Percentiles rank a stretch among this genome's conserved stretches.
Evolutionary conservation across 1,140 invertebrate genomes (phyloP).

Genomic region (Drosophila erecta): DNA sequence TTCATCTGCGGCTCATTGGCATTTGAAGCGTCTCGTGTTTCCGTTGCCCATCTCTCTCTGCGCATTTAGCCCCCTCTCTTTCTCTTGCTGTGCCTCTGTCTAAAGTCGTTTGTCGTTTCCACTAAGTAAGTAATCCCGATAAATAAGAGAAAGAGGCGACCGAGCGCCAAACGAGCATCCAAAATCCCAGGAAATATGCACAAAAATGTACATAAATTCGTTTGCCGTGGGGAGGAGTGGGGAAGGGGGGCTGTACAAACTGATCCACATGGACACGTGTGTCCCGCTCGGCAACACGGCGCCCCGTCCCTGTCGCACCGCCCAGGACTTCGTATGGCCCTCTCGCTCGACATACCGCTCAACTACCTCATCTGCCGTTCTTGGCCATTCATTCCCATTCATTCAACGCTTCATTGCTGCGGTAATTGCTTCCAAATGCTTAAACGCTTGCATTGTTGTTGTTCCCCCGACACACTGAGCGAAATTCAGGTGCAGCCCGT

Average conservation of each 20-base stretch:
- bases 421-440: conserved; percentile 83
- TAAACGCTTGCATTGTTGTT: conserved; percentile 80
- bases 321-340: background rate
- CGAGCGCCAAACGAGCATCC: conserved; percentile 25
- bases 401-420: conserved; percentile 79
- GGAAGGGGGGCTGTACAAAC: conserved; percentile 12
- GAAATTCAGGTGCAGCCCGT: background rate
- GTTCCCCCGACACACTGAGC: conserved; percentile 11
- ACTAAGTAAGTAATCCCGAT: conserved; percentile 76
- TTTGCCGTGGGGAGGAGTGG: conserved; percentile 21
- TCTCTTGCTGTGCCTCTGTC: background rate
- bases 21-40: conserved; percentile 76
- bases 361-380: conserved; percentile 21
- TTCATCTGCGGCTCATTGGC: conserved; percentile 70
- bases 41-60: conserved; percentile 27
- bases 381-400: conserved; percentile 61
- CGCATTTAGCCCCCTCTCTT: conserved; percentile 2
- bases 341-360: conserved; percentile 9
- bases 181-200: conserved; percentile 69
- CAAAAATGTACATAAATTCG: conserved; percentile 75
- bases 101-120: conserved; percentile 36
- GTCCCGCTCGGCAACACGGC: conserved; percentile 11
- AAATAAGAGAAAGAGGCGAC: conserved; percentile 26
- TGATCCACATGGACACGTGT: conserved; percentile 57
- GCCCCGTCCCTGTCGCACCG: background rate